Conservation (phyloP, 92 coral and sea anemone genomes). For the Parazoanthus atlanticus region DNA sequence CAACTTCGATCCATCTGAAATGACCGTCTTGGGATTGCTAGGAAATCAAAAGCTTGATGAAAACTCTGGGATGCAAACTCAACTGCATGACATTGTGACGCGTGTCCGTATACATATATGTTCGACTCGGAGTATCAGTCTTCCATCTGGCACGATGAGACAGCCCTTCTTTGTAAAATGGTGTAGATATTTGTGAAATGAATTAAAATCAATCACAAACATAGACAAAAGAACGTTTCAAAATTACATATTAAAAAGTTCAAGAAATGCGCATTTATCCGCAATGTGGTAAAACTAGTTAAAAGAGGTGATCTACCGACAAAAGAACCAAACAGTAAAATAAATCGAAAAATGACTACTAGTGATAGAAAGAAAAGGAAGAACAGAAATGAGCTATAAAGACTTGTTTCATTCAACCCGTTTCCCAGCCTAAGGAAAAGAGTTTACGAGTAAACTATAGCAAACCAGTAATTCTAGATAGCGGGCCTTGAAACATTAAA, state of each 20-base stretch:
- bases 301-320: neutral
- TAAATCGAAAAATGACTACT: neutral
- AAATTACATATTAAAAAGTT: neutral
- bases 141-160: no score
- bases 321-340: neutral
- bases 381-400: no score
- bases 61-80: no score
- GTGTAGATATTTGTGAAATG: neutral
- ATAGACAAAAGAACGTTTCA: neutral
- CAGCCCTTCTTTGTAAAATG: no score
- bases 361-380: neutral
- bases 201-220: neutral
- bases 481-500: neutral
- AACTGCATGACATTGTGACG: no score
- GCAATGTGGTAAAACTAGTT: neutral
- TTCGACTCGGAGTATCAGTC: no score
- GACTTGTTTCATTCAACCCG: neutral
- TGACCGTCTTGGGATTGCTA: neutral
- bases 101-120: no score
- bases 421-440: neutral
- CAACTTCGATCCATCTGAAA: neutral
- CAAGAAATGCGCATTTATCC: neutral
- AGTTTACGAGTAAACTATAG: no score
- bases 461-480: no score
- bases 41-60: neutral